These are phyloP conservation scores for Drosophila tanythrix DNA, from an alignment of 2,888 invertebrate genomes.

Conservation along the genomic window DNA sequence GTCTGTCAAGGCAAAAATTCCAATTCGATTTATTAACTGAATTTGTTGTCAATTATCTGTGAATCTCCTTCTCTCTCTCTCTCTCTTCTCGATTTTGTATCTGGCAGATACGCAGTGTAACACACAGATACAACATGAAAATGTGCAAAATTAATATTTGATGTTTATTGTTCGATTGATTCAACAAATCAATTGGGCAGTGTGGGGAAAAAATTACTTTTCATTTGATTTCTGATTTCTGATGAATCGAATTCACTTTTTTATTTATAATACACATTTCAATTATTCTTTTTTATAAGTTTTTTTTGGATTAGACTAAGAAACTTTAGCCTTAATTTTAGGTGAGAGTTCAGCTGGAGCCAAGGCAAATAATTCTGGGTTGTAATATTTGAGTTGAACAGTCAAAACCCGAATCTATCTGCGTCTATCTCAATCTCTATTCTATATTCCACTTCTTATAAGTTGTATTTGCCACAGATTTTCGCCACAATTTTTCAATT, in stretches of 20 bases:
- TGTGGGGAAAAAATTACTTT: background rate
- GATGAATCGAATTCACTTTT: background rate
- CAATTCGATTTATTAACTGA: conserved; percentile 25
- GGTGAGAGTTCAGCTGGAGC: background rate
- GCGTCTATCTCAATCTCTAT: background rate
- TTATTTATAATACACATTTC: background rate
- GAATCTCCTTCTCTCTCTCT: background rate
- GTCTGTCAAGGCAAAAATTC: conserved; percentile 3
- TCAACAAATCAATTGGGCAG: background rate
- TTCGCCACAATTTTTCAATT: no score
- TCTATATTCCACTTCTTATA: background rate
- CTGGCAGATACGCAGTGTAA: background rate
- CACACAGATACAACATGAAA: background rate
- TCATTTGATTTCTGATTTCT: background rate
- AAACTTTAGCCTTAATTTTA: background rate
- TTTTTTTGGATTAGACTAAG: background rate
- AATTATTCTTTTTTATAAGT: background rate
- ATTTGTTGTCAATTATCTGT: conserved; percentile 6
- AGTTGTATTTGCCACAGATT: background rate
- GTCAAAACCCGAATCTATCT: background rate
- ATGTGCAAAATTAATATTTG: background rate
- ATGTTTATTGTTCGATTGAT: background rate
- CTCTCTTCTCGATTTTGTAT: background rate
- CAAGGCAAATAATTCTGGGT: background rate
- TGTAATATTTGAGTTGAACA: background rate